Evolutionary conservation across 2,113 vertebrate species (phyloP), one percentile per base, ranked within the genome.

Genomic region (Albula goreensis): DNA sequence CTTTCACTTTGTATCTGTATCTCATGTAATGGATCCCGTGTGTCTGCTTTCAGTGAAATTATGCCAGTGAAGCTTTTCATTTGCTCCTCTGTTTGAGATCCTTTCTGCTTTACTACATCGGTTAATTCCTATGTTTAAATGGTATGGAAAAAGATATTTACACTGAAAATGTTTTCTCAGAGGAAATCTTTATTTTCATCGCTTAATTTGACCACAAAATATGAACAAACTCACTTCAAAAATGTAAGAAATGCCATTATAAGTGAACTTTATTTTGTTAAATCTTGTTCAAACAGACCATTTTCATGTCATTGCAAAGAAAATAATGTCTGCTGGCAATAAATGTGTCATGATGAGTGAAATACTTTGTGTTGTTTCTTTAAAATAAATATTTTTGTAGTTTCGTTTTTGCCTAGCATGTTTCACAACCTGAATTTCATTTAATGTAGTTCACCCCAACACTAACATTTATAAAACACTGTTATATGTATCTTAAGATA

Each of bases 111-210:
- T 60, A 12, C 12, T 15, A 66, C 60, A 66, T 22, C 22, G 60
- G 17, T 66, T 5, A 66, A 19, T 66, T 66, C 17, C 60, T 22
- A 66, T 19, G 22, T 2, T 66, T 19, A 66, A 66, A 66, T 22
- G 7, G 17, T 66, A 22, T 66, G 60, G 60, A 7, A 66, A 7
- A 5, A 74, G n/a, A 25, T 74, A n/a, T 74, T 74, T 74, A 74
- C 70, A 74, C 22, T 25, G n/a, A 74, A 74, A 74, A 74, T 74
- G 70, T 74, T 74, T 74, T 9, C n/a, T 74, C 70, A n/a, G 70
- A 74, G n/a, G 70, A 74, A 74, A 74, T 74, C 8, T 5, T 74
- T 74, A 25, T 13, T 74, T 74, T 74, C 8, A 74, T 31, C 3
- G 10, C 22, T 74, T 74, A 31, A 74, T 74, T 74, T 74, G 3